Percentiles rank a stretch among this genome's conserved stretches.
phyloP scores from a whole-genome alignment of 2,797 vertebrate genomes.

The Sparidentex hasta region DNA sequence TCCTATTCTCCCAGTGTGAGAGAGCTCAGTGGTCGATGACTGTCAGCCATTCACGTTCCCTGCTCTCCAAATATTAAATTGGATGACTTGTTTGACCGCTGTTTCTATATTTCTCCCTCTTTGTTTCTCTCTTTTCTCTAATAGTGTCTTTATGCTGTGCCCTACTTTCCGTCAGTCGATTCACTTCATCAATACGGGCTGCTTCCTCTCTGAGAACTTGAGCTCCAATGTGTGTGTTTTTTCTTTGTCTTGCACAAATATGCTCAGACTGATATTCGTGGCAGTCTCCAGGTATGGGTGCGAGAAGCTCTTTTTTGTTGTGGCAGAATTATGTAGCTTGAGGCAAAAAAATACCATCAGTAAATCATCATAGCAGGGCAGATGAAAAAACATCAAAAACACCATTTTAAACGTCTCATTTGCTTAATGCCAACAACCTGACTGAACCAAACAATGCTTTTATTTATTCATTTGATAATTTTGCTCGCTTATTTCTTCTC shows the following conservation, averaged over 20 bases:
- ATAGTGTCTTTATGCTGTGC: conserved; percentile 27
- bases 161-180: conserved; percentile 43
- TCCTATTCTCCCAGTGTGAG: too few species aligned
- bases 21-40: too few species aligned
- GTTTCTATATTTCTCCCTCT: neutral
- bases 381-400: neutral
- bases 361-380: conserved; percentile 9
- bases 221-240: neutral
- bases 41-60: too few species aligned
- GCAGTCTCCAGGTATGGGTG: neutral
- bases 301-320: neutral
- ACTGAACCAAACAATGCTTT: conserved; percentile 17
- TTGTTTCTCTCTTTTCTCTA: conserved; percentile 10
- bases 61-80: conserved; percentile 2
- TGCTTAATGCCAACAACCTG: conserved; percentile 6
- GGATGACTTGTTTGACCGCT: neutral
- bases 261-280: too few species aligned
- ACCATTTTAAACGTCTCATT: conserved; percentile 9
- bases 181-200: conserved; percentile 43
- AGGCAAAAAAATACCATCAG: conserved; percentile 33
- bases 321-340: neutral
- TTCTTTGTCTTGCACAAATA: neutral
- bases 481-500: conserved; percentile 5
- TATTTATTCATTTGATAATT: conserved; percentile 28
- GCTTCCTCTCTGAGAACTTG: conserved; percentile 3